Evolutionary conservation across 2,888 invertebrate species (phyloP).

Genomic region (Hedychridium roseum): DNA sequence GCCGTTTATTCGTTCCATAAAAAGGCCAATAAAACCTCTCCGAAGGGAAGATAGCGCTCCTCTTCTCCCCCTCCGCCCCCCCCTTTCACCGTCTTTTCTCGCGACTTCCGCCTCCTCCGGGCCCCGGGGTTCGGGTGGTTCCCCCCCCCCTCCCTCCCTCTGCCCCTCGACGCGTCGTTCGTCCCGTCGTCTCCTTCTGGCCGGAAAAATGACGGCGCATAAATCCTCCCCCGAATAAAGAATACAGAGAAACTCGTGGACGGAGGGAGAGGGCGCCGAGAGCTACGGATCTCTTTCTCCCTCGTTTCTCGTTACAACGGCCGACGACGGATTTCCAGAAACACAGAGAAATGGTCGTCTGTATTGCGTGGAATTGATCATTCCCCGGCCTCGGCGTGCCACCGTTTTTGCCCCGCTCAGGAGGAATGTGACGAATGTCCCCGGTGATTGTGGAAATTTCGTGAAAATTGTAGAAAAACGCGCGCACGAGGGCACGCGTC

Average conservation of each 20-base stretch:
- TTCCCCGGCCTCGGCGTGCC: conserved; percentile 9
- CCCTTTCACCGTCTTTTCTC: conserved; percentile 9
- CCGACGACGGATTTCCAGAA: conserved; percentile 32
- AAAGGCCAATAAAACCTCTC: conserved; percentile 53
- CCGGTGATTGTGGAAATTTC: conserved; percentile 39
- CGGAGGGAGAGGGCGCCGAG: conserved; percentile 12
- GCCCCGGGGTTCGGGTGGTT: not conserved
- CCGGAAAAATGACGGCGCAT: conserved; percentile 54
- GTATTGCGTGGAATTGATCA: conserved; percentile 55
- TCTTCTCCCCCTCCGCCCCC: conserved; percentile 11
- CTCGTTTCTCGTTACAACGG: conserved; percentile 32
- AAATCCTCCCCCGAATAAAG: conserved; percentile 51
- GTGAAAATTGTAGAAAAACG: conserved; percentile 13
- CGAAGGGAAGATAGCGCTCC: conserved; percentile 27
- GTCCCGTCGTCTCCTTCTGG: conserved; percentile 14
- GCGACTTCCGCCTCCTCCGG: not conserved
- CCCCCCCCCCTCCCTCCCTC: not conserved
- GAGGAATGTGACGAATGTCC: conserved; percentile 34
- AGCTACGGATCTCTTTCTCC: conserved; percentile 7
- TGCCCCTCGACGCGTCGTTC: not conserved
- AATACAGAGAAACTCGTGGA: conserved; percentile 32
- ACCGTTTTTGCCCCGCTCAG: conserved; percentile 5
- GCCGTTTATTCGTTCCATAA: conserved; percentile 54
- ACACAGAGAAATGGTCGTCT: conserved; percentile 53
- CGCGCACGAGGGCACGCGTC: not conserved